Conservation (phyloP, 2,797 vertebrate species). For the Lerista edwardsae region DNA sequence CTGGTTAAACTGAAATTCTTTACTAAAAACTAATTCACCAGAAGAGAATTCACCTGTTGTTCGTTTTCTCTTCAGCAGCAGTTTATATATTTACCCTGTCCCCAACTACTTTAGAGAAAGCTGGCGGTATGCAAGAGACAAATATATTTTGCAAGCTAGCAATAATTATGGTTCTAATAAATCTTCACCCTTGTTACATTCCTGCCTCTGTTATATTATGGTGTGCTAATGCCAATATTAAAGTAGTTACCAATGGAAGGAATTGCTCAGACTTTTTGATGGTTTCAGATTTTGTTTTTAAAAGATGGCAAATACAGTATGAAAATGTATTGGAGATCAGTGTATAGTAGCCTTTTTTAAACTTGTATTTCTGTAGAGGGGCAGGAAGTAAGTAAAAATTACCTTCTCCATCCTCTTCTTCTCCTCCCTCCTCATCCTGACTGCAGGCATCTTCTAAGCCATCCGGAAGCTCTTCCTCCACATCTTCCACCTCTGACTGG, state of each 20-base stretch:
- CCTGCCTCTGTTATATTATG: background rate
- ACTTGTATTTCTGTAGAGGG: background rate
- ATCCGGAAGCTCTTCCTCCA: conserved; percentile 83
- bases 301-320: background rate
- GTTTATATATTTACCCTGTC: too few relatives aligned
- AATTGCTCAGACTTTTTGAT: background rate
- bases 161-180: background rate
- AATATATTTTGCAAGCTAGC: background rate
- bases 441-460: conserved; percentile 81
- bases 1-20: background rate
- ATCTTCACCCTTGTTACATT: background rate
- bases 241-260: background rate
- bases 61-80: background rate
- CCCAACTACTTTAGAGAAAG: background rate
- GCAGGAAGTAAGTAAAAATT: background rate
- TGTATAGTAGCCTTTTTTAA: background rate
- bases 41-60: background rate
- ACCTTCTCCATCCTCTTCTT: conserved; percentile 56
- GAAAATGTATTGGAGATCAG: background rate
- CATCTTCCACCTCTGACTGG: conserved; percentile 61
- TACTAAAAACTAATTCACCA: background rate
- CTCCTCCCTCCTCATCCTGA: conserved; percentile 79
- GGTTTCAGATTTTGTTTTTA: background rate
- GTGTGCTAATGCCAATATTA: background rate
- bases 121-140: background rate